A percentile compares a stretch with the other conserved stretches of the same genome.
Conservation (phyloP, 2,888 invertebrate species). For the Sinhomidia bicolor region DNA sequence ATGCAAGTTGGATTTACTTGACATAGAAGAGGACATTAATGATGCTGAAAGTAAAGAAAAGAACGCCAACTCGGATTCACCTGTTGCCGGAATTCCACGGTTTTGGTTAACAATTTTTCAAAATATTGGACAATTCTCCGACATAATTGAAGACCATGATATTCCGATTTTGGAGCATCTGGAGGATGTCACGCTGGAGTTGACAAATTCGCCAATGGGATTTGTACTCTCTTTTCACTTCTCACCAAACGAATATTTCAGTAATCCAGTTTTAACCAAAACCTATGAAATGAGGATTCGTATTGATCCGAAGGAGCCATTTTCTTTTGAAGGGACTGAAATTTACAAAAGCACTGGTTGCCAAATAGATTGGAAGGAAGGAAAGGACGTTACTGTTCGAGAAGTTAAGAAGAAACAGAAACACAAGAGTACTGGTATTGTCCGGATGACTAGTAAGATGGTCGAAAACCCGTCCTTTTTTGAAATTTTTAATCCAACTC, state of each 20-base stretch:
- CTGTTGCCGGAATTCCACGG: conserved; percentile 85
- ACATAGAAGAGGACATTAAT: not conserved
- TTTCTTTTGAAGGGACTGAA: conserved; percentile 96
- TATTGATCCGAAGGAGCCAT: conserved; percentile 92
- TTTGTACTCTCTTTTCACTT: conserved; percentile 93
- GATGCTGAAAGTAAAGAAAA: not conserved
- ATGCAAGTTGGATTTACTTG: conserved; percentile 84
- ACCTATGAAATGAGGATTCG: conserved; percentile 93
- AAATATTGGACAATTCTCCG: conserved; percentile 89
- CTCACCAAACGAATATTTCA: conserved; percentile 94
- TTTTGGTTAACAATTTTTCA: conserved; percentile 98
- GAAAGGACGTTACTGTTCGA: conserved; percentile 98
- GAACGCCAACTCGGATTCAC: not conserved
- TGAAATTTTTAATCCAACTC: conserved; percentile 98
- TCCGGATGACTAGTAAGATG: conserved; percentile 95
- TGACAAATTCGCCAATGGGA: not conserved
- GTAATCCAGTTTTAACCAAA: conserved; percentile 84
- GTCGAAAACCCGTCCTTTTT: conserved; percentile 99
- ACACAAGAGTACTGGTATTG: conserved; percentile 96
- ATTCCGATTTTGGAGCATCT: not conserved
- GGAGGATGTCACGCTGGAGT: not conserved
- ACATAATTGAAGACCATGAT: not conserved
- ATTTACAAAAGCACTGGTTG: conserved; percentile 95
- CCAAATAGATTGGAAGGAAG: conserved; percentile 97
- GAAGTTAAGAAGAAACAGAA: conserved; percentile 97